Conservation (phyloP, 2,113 vertebrate species). For the Haemorhous mexicanus region DNA sequence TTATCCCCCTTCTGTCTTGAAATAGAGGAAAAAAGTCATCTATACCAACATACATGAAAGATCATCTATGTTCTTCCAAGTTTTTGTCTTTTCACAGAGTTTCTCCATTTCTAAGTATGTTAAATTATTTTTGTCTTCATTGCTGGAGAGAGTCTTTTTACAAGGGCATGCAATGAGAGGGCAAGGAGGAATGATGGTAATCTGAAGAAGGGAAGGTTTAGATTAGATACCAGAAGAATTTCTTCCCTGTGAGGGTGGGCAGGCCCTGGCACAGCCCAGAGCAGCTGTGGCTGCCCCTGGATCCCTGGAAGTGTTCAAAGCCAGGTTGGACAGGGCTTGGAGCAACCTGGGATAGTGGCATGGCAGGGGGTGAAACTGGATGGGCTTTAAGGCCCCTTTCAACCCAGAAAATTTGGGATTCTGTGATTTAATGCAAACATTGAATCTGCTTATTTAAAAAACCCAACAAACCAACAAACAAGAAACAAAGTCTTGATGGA, state of each 20-base stretch:
- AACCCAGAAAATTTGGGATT: background rate
- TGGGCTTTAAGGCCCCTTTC: background rate
- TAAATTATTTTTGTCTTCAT: background rate
- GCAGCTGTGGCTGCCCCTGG: background rate
- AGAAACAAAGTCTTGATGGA: background rate
- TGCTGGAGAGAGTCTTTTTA: background rate
- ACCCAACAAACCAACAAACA: background rate
- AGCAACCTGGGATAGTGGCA: background rate
- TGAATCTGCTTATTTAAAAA: background rate
- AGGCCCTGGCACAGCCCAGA: background rate
- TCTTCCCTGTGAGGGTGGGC: accelerated
- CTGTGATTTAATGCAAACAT: background rate
- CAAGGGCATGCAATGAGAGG: background rate
- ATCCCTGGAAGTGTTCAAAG: background rate
- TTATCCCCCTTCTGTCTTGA: background rate
- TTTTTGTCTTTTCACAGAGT: background rate
- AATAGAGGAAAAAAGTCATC: background rate
- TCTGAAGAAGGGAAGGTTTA: background rate
- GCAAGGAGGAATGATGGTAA: background rate
- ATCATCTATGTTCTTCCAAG: background rate
- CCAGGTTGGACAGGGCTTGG: background rate
- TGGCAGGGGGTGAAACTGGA: background rate
- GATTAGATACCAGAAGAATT: background rate
- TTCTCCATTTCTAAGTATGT: background rate
- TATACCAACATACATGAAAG: background rate